Base-by-base conservation (phyloP, 2,797 vertebrate species). In the Huso huso region DNA sequence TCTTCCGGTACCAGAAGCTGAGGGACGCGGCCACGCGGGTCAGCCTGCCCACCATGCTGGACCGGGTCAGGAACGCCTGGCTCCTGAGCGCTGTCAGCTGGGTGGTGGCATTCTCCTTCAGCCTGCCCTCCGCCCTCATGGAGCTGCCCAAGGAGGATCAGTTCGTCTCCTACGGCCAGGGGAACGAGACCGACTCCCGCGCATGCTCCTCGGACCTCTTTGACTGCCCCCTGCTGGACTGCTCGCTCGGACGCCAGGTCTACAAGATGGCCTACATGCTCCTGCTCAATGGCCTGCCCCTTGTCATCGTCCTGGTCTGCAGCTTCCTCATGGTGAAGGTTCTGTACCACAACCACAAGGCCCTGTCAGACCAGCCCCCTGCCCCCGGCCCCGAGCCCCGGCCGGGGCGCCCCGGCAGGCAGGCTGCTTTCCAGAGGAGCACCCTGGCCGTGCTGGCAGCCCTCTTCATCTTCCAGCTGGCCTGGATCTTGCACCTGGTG, bases 1-100 rank as follows among this genome's bases (percentile, higher is more conserved):
- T 86, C 66, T 92, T 77, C 72, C 86, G 87, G 55, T 90, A 86
- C 71, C 86, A 87, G 78, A 91, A 91, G 78, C 72, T 91, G 15
- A 78, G 76, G 49, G 79, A 87, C 0, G 76, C 72, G 2, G 13
- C 64, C 8, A 76, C 63, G 6, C 76, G 79, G n/a, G 79, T 59
- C 63, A 82, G 76, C 55, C 58, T 77, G 5, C 77, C 80, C 0
- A 76, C 85, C 59, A 71, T 70, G 64, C 72, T 90, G 78, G 89
- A 91, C 74, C 74, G 68, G 69, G 12, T 75, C 11, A 52, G 71
- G 9, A 66, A 67, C 0, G 86, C 84, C 0, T 52, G 73, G 68
- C 63, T 57, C 23, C 9, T 83, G 58, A 80, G 74, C 0, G 71
- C 72, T 0, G 2, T 70, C 8, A 85, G 82, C 49, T 51, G 79